Base-by-base conservation (phyloP, 2,797 vertebrate genomes). In the Labeo calbasu region DNA sequence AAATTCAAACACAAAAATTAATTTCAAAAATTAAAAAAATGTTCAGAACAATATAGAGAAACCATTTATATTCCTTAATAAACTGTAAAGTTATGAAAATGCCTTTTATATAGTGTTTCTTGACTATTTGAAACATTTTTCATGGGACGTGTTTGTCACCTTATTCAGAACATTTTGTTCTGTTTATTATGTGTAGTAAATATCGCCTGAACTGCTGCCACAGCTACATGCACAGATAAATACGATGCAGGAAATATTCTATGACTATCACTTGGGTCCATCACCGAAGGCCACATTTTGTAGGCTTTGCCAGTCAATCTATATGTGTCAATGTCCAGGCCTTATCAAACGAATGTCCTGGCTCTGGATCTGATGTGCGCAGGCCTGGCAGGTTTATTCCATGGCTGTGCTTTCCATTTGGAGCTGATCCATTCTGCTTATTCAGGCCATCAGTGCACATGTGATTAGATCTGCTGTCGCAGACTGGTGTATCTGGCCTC, bases 261-360 rank as follows among this genome's bases (percentile, higher is more conserved):
- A 21, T 68, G 13, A 50, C 10, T 68, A 40, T 79, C 63, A 69
- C 77, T 66, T 28, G 40, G 19, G 55, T 72, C 53, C 25, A 61
- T 43, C 51, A 28, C 32, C 14, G 13, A 71, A 63, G 7, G 25
- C 72, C 57, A 50, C 19, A 23, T 61, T 73, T 82, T 50, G 43
- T 48, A 5, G 23, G 43, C 69, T 17, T 51, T 15, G 40, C 23
- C 23, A 84, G 13, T 84, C 70, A 65, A 21, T 70, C 57, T 79
- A 55, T 11, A 77, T 79, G 63, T 76, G 36, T 80, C 43, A 55
- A 8, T 46, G 21, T 50, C 73, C 28, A 51, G 65, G 32, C 12
- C 80, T 88, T 85, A 88, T 88, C 87, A 79, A 36, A 84, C 50
- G 68, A 72, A 81, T 76, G 85, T 65, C 63, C 70, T 78, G 59